phyloP scores from a whole-genome alignment of 2,113 vertebrate species.

The Hydrochoerus hydrochaeris region DNA sequence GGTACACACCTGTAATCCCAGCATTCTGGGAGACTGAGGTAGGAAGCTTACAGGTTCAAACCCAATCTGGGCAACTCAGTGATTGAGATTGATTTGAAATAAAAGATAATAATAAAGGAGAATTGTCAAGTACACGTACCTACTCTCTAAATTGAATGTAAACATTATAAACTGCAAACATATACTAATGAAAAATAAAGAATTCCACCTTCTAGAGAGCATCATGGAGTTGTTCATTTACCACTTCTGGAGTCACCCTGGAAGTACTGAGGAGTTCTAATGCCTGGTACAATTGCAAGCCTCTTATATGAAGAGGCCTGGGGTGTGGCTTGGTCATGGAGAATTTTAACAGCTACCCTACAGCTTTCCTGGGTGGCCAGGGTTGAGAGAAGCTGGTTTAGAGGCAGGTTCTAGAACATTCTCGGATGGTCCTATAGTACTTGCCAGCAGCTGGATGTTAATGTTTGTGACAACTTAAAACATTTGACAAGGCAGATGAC shows the following conservation, averaged over 20 bases:
- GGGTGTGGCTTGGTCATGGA: neutral
- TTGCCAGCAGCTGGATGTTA: neutral
- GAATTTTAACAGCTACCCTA: neutral
- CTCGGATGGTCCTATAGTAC: neutral
- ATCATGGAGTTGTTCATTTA: neutral
- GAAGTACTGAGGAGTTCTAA: neutral
- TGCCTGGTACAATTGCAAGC: neutral
- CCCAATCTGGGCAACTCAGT: neutral
- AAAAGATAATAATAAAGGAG: neutral
- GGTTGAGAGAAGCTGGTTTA: neutral
- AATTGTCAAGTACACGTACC: neutral
- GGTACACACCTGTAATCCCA: neutral
- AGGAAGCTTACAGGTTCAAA: neutral
- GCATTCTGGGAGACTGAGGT: neutral
- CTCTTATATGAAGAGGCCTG: neutral
- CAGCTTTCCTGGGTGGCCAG: rapidly evolving
- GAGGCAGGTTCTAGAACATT: neutral
- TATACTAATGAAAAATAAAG: neutral
- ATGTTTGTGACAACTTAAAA: neutral
- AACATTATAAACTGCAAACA: neutral
- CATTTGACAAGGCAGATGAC: neutral
- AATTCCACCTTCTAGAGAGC: neutral
- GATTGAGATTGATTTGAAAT: neutral
- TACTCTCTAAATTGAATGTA: neutral
- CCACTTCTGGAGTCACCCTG: neutral